Percentiles rank a stretch among this genome's conserved stretches.
Conservation (phyloP, 2,888 invertebrate species). For the Spodoptera exigua region DNA sequence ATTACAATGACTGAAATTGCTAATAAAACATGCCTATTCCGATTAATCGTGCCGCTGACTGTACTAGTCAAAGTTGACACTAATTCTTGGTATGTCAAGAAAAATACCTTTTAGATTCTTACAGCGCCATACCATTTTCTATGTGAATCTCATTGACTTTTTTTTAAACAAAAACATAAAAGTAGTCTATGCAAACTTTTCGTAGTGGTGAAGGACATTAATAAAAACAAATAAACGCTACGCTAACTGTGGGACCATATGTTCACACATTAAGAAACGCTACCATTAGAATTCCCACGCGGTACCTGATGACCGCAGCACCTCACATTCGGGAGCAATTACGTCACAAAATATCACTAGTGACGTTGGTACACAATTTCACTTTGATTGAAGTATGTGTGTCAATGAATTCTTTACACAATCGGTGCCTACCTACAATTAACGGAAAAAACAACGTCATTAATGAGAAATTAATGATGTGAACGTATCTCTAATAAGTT, state of each 20-base stretch:
- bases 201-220: no score
- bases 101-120: no score
- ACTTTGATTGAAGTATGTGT: conserved; percentile 51
- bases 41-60: no score
- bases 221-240: not conserved
- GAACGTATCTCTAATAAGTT: conserved; percentile 7
- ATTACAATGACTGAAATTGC: no score
- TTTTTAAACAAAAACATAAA: no score
- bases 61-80: no score
- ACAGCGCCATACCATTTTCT: no score
- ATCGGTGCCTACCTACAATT: conserved; percentile 19
- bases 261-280: conserved; percentile 36
- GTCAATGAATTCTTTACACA: conserved; percentile 32
- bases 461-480: conserved; percentile 20
- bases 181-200: no score
- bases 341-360: conserved; percentile 36
- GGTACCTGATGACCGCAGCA: conserved; percentile 32
- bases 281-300: conserved; percentile 56
- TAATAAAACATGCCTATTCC: no score
- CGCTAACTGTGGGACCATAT: conserved; percentile 41
- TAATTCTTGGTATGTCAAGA: no score
- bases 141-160: no score
- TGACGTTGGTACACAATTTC: conserved; percentile 53
- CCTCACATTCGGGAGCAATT: conserved; percentile 44
- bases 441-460: conserved; percentile 27